Evolutionary conservation across 30 jellyfish, hydroid and myxozoan species (phyloP), one percentile per base, ranked within the genome.

Genomic region (Pseudorhiza aurosa): DNA sequence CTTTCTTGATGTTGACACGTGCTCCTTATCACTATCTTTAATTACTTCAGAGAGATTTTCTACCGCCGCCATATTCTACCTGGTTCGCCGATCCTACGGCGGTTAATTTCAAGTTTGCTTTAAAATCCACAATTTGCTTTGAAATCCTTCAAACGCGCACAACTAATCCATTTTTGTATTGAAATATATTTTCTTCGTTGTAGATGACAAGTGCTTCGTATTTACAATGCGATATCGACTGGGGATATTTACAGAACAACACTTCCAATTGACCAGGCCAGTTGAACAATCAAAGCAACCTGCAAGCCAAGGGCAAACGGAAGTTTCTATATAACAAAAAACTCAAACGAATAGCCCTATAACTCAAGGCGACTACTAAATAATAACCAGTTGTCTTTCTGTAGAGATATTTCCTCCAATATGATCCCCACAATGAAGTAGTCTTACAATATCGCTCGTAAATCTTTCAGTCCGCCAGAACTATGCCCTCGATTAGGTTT

Each of bases 211-310:
- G 18, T 47, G 62, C 8, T 47, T 47, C 25, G 68, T 43, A 62
- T 60, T 71, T 78, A 18, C 68, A 43, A 60, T 63, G 82, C 79
- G 82, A 63, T 78, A 78, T 45, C 68, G 44, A 58, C 55, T 60
- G 79, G 35, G 65, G 22, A 47, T 62, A 59, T 62, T 78, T 78
- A 39, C 70, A 33, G 65, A 28, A 75, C 82, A 62, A 44, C 77
- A 78, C 78, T 78, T 64, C 90, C 49, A 58, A 42, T 43, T 62
- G 90, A 69, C 90, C 82, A 51, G 82, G 90, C 90, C 90, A 78
- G 90, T 78, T 78, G 90, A 78, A 78, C 90, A 78, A 78, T 78
- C 90, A 78, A 78, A 78, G 90, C 78, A 24, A 78, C 90, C 90
- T 78, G 90, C 90, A 68, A 75, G 77, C 71, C 87, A 63, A 46